A percentile compares a stretch with the other conserved stretches of the same genome.
Evolutionary conservation across 1,140 invertebrate species (phyloP).

Genomic region (Melipona quadrifasciata): DNA sequence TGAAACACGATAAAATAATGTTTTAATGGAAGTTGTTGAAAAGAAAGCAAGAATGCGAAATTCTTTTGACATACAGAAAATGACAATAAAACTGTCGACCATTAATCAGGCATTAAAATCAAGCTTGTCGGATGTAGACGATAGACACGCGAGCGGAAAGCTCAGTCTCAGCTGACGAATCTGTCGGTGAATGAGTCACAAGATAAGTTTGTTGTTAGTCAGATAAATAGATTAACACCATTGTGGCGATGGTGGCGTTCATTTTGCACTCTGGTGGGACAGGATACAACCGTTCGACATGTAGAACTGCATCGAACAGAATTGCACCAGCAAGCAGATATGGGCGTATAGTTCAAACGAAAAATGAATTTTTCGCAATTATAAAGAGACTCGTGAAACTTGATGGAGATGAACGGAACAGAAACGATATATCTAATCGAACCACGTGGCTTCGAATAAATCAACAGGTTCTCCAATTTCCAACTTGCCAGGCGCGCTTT

Average conservation of each 20-base stretch:
- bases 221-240: constrained; percentile 80
- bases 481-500: background rate
- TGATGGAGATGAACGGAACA: no score
- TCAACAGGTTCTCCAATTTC: constrained; percentile 37
- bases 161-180: constrained; percentile 56
- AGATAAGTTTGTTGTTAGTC: constrained; percentile 77
- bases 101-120: constrained; percentile 34
- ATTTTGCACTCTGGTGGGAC: constrained; percentile 56
- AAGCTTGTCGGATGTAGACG: background rate
- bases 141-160: background rate
- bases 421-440: background rate
- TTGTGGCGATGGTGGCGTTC: constrained; percentile 69
- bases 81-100: constrained; percentile 3
- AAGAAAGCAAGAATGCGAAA: background rate
- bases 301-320: background rate
- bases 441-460: constrained; percentile 13
- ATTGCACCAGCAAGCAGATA: background rate
- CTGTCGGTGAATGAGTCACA: constrained; percentile 70
- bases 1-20: background rate
- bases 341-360: background rate
- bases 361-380: constrained; percentile 38
- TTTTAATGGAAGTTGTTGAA: background rate
- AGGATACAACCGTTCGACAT: constrained; percentile 55
- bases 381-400: background rate
- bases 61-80: background rate